Evolutionary conservation across 2,797 vertebrate genomes (phyloP), one percentile per base, ranked within the genome.

Genomic region (Lindbergichthys nudifrons): DNA sequence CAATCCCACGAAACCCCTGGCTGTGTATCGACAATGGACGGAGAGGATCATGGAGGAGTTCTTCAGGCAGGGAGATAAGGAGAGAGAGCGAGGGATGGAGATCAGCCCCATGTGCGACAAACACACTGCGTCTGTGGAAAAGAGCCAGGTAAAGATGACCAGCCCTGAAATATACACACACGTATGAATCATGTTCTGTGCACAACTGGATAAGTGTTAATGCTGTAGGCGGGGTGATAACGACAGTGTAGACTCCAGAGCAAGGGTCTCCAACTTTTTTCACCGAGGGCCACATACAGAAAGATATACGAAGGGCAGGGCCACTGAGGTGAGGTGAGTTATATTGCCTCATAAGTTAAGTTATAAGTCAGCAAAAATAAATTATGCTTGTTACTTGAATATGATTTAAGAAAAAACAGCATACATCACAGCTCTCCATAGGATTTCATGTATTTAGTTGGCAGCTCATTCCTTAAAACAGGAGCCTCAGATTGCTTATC

Each of bases 101-200:
- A 98, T 99, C 91, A 98, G 97, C 78, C 97, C 97, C 82, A 98
- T 98, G 97, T 98, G 97, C 0, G 97, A 98, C 80, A 98, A 97
- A 88, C 97, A 97, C 92, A 98, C 96, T 0, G 97, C 97, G 11
- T 98, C 97, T 0, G 97, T 98, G 77, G 97, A 98, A 81, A 97
- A 97, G 88, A 98, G 97, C 26, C 97, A 98, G 97, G 97, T 97
- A 87, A 78, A 7, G 32, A 70, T 41, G 42, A 75, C 57, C 51
- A 52, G 46, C 32, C 32, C 32, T 36, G 32, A 36, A 36, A 36
- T 52, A 59, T 4, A 57, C 19, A 53, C 54, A 57, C 65, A 65
- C 26, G 52, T 26, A 58, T 39, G 30, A 36, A 61, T 53, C 26
- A 59, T 11, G 62, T 54, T 51, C 56, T 46, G 53, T 42, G 45